A percentile compares a stretch with the other conserved stretches of the same genome.
These are phyloP conservation scores for Manis javanica DNA, from an alignment of 2,797 vertebrate species.

Conservation along the genomic window DNA sequence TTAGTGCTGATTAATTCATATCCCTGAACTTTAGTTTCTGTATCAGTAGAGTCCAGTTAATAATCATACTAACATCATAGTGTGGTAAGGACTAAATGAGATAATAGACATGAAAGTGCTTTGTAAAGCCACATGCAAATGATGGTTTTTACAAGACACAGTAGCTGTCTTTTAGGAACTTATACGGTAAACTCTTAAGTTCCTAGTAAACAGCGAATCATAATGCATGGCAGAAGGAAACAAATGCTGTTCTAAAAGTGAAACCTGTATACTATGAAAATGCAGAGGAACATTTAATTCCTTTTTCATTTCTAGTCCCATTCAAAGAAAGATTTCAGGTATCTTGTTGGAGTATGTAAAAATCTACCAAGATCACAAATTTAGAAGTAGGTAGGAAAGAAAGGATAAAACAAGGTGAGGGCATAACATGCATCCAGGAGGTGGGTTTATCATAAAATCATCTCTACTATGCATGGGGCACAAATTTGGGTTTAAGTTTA, in stretches of 20 bases:
- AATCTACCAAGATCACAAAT: slow-evolving; percentile 17
- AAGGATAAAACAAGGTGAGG: not conserved
- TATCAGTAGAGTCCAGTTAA: not conserved
- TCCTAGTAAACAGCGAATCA: not conserved
- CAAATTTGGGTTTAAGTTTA: slow-evolving; percentile 20
- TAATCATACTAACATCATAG: not conserved
- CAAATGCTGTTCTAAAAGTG: not conserved
- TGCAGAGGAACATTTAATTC: not conserved
- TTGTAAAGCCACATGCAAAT: slow-evolving; percentile 7
- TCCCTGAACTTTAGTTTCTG: not conserved
- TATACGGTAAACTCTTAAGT: not conserved
- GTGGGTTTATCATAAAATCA: not conserved
- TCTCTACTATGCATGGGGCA: not conserved
- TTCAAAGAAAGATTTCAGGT: not conserved
- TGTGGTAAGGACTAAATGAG: not conserved
- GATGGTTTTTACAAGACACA: not conserved
- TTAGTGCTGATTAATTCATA: not conserved
- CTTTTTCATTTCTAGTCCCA: slow-evolving; percentile 15
- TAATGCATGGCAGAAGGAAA: not conserved
- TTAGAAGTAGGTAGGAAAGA: slow-evolving; percentile 38
- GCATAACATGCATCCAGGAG: not conserved
- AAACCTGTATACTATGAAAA: not conserved
- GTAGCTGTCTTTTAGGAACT: not conserved
- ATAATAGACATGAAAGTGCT: not conserved
- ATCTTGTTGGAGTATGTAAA: not conserved